Evolutionary conservation across 2,888 invertebrate species (phyloP), one percentile per base, ranked within the genome.

Genomic region (Noctua janthe): DNA sequence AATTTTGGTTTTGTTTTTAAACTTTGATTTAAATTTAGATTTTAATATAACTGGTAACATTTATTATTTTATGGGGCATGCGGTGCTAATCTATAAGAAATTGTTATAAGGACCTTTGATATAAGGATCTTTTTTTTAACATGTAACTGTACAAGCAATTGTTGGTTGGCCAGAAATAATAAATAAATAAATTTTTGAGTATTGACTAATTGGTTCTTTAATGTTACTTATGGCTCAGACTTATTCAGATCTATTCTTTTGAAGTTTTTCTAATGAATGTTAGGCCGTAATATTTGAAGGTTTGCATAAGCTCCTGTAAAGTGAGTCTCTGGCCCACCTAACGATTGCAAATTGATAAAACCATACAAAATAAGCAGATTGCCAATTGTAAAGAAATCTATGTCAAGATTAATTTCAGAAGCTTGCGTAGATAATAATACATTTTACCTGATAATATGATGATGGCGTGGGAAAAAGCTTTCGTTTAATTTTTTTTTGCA

Each of bases 331-430:
- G 29, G n/a, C 76, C 73, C 39, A 69, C 66, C 10, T 56, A 54
- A 20, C 35, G 39, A 67, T 67, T 70, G 39, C 15, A 66, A 86
- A 83, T 87, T 79, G 54, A 66, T 75, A 69, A 76, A 87, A 66
- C 84, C 80, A 49, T 87, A 87, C 39, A 78, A 75, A 54, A 66
- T 71, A 69, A 77, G 69, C 51, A 51, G n/a, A 74, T 79, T 66
- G 6, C 43, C 51, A 64, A 67, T 73, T 67, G 64, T 20, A 20
- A 47, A 66, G 35, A 69, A 35, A 62, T 71, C n/a, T 78, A 71
- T 71, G 82, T 71, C 13, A 73, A 71, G n/a, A 69, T 35, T 70
- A 20, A 70, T 75, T 85, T 80, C 1, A 80, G 35, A 71, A 47
- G 35, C 3, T 69, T 56, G 35, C 35, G 1, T 13, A 17, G 13